These are phyloP conservation scores for Cyprinodon diabolis DNA, from an alignment of 2,797 vertebrate genomes.

Conservation along the genomic window DNA sequence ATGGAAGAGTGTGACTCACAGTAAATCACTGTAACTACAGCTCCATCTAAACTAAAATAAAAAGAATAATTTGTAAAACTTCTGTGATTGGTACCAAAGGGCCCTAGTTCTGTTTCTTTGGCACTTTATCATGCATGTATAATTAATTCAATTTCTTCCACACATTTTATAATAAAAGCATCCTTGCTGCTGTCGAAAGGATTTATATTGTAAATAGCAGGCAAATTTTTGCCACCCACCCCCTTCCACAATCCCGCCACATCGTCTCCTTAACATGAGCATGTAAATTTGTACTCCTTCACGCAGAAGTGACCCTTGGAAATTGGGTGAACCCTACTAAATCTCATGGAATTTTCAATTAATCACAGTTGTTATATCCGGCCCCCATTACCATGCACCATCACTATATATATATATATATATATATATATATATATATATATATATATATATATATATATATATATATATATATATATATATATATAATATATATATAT, in stretches of 20 bases:
- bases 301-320: conserved; percentile 51
- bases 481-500: neutral
- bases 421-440: neutral
- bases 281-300: conserved; percentile 44
- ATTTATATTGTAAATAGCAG: conserved; percentile 4
- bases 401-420: too few relatives aligned
- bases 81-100: conserved; percentile 13
- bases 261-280: conserved; percentile 29
- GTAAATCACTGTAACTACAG: neutral
- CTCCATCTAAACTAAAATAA: neutral
- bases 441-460: neutral
- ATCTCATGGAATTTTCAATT: conserved; percentile 57
- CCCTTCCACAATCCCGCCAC: neutral
- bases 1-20: neutral
- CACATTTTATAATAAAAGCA: neutral
- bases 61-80: conserved; percentile 2
- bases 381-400: neutral
- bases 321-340: conserved; percentile 50
- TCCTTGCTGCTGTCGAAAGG: conserved; percentile 1
- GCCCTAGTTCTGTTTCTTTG: conserved; percentile 3
- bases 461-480: neutral
- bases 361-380: conserved; percentile 49
- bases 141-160: neutral
- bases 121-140: neutral
- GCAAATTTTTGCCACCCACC: neutral